Evolutionary conservation across 2,888 invertebrate species (phyloP).

Genomic region (Erebia palarica): DNA sequence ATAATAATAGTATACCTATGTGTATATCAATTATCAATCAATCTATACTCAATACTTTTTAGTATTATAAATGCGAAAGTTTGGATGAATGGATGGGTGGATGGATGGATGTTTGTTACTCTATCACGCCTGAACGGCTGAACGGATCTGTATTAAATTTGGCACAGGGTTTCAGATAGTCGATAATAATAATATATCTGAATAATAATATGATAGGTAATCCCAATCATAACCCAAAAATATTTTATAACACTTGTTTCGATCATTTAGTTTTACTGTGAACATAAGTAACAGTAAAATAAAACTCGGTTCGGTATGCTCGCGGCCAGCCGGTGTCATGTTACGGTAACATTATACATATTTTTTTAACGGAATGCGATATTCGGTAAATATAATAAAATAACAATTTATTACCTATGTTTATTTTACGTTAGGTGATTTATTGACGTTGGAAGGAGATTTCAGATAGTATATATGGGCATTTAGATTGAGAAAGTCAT

Average conservation of each 20-base stretch:
- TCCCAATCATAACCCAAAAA: background rate
- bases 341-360: conserved; percentile 51
- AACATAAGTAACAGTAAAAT: conserved; percentile 33
- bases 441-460: conserved; percentile 27
- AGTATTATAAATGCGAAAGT: too few species aligned
- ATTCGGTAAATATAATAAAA: conserved; percentile 54
- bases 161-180: too few species aligned
- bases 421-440: conserved; percentile 45
- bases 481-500: too few species aligned
- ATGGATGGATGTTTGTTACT: too few species aligned
- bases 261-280: conserved; percentile 7
- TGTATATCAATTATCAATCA: too few species aligned
- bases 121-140: too few species aligned
- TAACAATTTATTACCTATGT: conserved; percentile 49
- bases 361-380: conserved; percentile 53
- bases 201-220: background rate
- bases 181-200: too few species aligned
- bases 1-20: too few species aligned
- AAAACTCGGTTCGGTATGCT: conserved; percentile 43
- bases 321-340: conserved; percentile 39
- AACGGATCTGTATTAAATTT: too few species aligned
- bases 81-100: too few species aligned
- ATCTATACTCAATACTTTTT: too few species aligned
- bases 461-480: background rate
- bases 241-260: conserved; percentile 11